These are phyloP conservation scores for Aporophyla nigra DNA, from an alignment of 2,888 invertebrate species.

Conservation along the genomic window DNA sequence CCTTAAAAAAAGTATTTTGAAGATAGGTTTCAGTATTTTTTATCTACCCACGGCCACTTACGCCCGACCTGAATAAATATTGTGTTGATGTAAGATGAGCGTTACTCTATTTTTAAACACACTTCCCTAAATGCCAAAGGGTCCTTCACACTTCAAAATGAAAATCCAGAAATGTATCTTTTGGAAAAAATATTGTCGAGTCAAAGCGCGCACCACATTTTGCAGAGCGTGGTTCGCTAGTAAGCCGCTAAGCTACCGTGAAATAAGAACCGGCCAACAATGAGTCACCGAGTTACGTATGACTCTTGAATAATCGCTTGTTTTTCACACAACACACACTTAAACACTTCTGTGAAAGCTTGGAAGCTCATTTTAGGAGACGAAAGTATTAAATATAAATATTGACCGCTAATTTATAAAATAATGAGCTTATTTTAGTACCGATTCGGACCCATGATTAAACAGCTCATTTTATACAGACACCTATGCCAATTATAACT, in stretches of 20 bases:
- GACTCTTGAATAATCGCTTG: constrained; percentile 76
- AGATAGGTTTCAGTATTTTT: background rate
- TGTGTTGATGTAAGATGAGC: constrained; percentile 1
- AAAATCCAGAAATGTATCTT: background rate
- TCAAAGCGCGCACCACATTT: constrained; percentile 61
- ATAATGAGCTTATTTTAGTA: background rate
- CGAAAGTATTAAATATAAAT: background rate
- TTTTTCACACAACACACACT: constrained; percentile 60
- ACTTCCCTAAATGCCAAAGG: constrained; percentile 1
- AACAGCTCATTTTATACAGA: background rate
- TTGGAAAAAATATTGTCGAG: background rate
- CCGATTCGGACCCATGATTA: background rate
- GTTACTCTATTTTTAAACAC: constrained; percentile 19
- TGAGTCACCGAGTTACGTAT: constrained; percentile 82
- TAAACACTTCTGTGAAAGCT: constrained; percentile 45
- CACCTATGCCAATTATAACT: background rate
- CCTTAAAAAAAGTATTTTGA: background rate
- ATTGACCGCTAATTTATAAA: background rate
- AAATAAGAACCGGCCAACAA: constrained; percentile 84
- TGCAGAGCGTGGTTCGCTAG: constrained; percentile 63
- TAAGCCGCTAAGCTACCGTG: constrained; percentile 83
- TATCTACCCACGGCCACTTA: constrained; percentile 1
- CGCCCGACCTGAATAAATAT: constrained; percentile 19
- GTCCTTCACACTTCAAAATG: background rate
- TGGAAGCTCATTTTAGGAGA: constrained; percentile 19